Evolutionary conservation across 2,797 vertebrate genomes (phyloP).

Genomic region (Pipistrellus pipistrellus): DNA sequence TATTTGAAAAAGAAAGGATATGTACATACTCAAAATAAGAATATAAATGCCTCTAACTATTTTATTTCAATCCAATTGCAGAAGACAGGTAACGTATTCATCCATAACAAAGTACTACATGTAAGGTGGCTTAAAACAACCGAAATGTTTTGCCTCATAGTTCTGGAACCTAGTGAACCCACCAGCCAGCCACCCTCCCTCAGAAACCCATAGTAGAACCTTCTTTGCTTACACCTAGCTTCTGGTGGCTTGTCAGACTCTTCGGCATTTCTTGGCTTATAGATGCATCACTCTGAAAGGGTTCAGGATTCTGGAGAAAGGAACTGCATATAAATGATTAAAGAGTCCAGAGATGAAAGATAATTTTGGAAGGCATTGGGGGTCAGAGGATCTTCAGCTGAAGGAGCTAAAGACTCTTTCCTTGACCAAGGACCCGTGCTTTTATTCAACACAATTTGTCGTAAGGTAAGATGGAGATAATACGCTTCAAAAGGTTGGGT

Average conservation of each 20-base stretch:
- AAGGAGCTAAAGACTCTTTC: no score
- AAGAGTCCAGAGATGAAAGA: no score
- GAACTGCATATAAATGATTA: no score
- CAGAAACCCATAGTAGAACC: neutral
- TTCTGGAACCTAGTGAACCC: neutral
- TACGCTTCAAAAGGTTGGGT: no score
- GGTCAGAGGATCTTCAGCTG: no score
- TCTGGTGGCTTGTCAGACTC: neutral
- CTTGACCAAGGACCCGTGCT: no score
- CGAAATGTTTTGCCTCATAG: neutral
- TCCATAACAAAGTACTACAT: neutral
- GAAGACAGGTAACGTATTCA: neutral
- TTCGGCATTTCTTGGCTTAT: neutral
- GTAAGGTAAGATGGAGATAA: no score
- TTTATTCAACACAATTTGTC: no score
- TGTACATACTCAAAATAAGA: conserved; percentile 22
- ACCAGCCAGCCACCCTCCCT: neutral
- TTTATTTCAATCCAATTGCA: neutral
- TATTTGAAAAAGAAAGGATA: conserved; percentile 16
- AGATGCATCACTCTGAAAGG: no score
- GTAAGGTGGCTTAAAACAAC: neutral
- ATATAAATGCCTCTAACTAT: neutral
- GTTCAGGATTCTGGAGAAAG: no score
- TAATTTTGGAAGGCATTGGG: no score
- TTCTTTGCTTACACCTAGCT: neutral